These are phyloP conservation scores for Megamerina dolium DNA, from an alignment of 2,888 invertebrate genomes.

Conservation along the genomic window DNA sequence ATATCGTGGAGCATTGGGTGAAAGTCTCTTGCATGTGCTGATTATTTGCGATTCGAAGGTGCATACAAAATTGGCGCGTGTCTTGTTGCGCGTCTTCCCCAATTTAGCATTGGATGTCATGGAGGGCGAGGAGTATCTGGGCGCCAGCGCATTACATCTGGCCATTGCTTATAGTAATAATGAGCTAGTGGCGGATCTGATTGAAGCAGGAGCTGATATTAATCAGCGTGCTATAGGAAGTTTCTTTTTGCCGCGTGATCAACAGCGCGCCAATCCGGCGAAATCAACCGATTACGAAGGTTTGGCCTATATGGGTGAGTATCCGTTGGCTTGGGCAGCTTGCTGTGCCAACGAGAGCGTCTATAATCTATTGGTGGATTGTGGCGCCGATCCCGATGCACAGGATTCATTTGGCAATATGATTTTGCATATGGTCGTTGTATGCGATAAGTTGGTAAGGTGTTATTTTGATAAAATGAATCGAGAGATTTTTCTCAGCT, in stretches of 20 bases:
- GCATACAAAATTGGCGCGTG: constrained; percentile 67
- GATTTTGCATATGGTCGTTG: constrained; percentile 99
- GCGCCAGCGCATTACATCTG: constrained; percentile 88
- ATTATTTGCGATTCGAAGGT: constrained; percentile 90
- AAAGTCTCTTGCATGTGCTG: constrained; percentile 88
- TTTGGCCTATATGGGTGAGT: constrained; percentile 94
- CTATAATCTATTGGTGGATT: constrained; percentile 88
- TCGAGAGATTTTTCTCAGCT: no score
- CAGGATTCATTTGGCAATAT: constrained; percentile 97
- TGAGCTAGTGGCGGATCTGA: constrained; percentile 86
- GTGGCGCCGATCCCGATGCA: constrained; percentile 90
- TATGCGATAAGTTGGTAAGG: constrained; percentile 88
- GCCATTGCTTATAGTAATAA: constrained; percentile 96
- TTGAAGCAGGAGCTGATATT: constrained; percentile 87
- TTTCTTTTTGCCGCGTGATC: constrained; percentile 93
- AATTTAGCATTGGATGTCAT: constrained; percentile 88
- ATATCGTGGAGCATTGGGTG: constrained; percentile 90
- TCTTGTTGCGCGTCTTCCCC: constrained; percentile 85
- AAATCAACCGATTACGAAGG: constrained; percentile 92
- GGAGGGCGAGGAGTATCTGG: constrained; percentile 95
- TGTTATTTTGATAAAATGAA: no score
- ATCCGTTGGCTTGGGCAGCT: constrained; percentile 95
- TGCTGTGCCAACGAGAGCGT: constrained; percentile 96
- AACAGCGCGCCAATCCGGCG: constrained; percentile 71
- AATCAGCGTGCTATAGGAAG: constrained; percentile 91